These are phyloP conservation scores for Dasyurus viverrinus DNA, from an alignment of 2,113 vertebrate species.

Conservation along the genomic window DNA sequence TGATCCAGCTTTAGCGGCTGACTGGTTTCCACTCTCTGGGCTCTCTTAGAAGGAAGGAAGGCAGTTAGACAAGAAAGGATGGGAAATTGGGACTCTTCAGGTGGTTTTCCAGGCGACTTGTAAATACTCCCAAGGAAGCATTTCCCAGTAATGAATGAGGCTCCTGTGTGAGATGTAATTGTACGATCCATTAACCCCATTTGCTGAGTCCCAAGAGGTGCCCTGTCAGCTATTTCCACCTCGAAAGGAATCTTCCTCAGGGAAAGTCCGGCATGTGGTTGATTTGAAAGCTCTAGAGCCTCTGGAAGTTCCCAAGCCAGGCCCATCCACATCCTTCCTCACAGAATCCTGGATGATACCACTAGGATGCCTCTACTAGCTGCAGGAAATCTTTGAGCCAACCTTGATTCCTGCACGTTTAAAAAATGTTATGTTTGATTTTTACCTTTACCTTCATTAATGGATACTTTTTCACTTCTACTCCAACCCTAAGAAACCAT, in stretches of 20 bases:
- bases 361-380: accelerated
- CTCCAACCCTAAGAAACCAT: not conserved
- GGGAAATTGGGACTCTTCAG: not conserved
- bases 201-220: not conserved
- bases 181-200: constrained; percentile 36
- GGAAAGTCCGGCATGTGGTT: not conserved
- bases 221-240: not conserved
- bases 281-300: not conserved
- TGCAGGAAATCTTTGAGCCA: not conserved
- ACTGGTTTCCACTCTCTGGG: not conserved
- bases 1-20: not conserved
- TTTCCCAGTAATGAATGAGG: constrained; percentile 30
- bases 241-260: not conserved
- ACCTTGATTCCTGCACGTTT: not conserved
- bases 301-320: not conserved
- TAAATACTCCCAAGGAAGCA: constrained; percentile 49
- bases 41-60: not conserved
- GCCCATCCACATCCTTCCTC: not conserved
- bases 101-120: constrained; percentile 51
- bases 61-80: not conserved
- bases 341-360: not conserved
- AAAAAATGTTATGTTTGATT: not conserved
- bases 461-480: not conserved
- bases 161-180: constrained; percentile 16
- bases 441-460: not conserved